phyloP scores from a whole-genome alignment of 2,888 invertebrate species.

The Lasioglossum morio region DNA sequence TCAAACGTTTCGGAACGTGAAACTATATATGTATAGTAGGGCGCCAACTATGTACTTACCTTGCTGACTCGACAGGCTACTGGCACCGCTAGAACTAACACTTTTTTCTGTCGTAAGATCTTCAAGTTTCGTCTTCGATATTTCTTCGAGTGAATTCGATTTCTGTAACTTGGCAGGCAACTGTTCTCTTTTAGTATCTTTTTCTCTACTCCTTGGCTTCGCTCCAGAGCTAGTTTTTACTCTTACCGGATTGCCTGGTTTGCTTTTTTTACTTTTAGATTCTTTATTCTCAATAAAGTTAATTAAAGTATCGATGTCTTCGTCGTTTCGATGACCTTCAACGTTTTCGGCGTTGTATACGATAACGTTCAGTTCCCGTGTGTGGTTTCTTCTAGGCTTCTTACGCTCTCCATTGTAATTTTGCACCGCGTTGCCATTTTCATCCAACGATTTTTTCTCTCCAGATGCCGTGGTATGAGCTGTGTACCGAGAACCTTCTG shows the following conservation, averaged over 20 bases:
- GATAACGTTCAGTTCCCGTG: constrained; percentile 82
- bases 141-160: constrained; percentile 92
- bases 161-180: constrained; percentile 87
- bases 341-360: constrained; percentile 87
- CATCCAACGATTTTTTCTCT: constrained; percentile 89
- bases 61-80: constrained; percentile 81
- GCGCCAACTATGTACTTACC: constrained; percentile 68
- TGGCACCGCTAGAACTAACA: constrained; percentile 80
- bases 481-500: constrained; percentile 71
- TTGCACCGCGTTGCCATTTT: constrained; percentile 92
- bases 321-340: constrained; percentile 90
- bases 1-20: not conserved
- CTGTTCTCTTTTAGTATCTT: constrained; percentile 83
- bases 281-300: constrained; percentile 90
- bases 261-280: constrained; percentile 81
- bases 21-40: not conserved
- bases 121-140: constrained; percentile 91
- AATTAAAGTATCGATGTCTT: constrained; percentile 91
- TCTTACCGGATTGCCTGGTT: constrained; percentile 78
- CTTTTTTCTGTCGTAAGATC: constrained; percentile 87
- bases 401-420: constrained; percentile 81
- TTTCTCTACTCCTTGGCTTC: constrained; percentile 83
- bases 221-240: constrained; percentile 82
- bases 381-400: constrained; percentile 80
- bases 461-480: constrained; percentile 78